Base-by-base conservation (phyloP, 2,113 vertebrate genomes). In the Corythaixoides concolor region DNA sequence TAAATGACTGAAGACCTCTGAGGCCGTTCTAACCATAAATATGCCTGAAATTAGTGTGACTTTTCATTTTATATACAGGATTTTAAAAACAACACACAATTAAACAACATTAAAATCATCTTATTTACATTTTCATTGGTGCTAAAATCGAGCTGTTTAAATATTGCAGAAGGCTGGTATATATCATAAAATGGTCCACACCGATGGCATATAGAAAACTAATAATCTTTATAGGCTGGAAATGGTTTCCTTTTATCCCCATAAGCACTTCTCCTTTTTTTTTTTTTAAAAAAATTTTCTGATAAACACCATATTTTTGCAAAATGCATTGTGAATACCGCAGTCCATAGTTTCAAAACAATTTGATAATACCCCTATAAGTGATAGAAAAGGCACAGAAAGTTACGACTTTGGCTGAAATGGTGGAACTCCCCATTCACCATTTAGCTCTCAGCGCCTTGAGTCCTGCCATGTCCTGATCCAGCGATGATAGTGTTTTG, bases 41-140 rank as follows among this genome's bases (percentile, higher is more conserved):
- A 98, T 97, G 98, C 98, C 97, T 94, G 88, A 98, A 98, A 96
- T 98, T 98, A 97, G 97, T 97, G 95, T 98, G 97, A 98, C 94
- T 95, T 97, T 97, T 98, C 92, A 98, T 98, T 98, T 98, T 98
- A 98, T 98, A 98, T 98, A 98, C 98, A 98, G 84, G 97, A 97
- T 98, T 98, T 98, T 85, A 77, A 96, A 97, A 94, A 96, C 93
- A 97, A 97, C 95, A 98, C 96, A 97, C 95, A 97, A 94, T 97
- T 97, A 97, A 98, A 98, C 98, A 98, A 97, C 97, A 98, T 98
- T 98, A 98, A 96, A 98, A 98, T 98, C 98, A 98, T 98, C 98
- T 98, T 98, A 98, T 98, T 98, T 98, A 98, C 98, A 98, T 97
- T 97, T 97, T 98, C 97, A 97, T 98, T 93, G 97, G 97, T 98